phyloP scores from a whole-genome alignment of 1,140 invertebrate genomes.

The Streblospio benedicti region DNA sequence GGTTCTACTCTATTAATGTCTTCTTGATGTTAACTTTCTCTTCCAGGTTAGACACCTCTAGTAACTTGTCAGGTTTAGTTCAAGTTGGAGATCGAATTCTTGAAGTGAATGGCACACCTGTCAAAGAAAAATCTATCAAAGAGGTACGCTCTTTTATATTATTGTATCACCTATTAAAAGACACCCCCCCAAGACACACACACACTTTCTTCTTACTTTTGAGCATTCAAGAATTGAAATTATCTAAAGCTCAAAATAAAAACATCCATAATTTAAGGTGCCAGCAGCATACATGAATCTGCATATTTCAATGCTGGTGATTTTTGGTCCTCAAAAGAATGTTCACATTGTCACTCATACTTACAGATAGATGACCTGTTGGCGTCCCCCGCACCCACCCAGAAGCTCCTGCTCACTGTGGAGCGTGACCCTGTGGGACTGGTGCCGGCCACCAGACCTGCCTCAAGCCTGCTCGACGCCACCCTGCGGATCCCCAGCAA shows the following conservation, averaged over 20 bases:
- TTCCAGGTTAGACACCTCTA: background rate
- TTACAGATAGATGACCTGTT: slow-evolving; percentile 39
- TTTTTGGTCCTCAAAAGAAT: background rate
- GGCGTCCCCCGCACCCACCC: slow-evolving; percentile 26
- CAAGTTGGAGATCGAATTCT: slow-evolving; percentile 83
- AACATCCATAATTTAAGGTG: background rate
- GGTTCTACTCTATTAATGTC: background rate
- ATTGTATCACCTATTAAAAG: no score
- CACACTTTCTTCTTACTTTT: no score
- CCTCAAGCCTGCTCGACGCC: slow-evolving; percentile 14
- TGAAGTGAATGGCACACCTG: slow-evolving; percentile 82
- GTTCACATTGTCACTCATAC: background rate
- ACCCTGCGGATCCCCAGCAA: background rate
- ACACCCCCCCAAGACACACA: no score
- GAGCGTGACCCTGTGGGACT: slow-evolving; percentile 77
- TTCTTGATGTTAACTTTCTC: background rate
- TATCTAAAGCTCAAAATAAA: background rate
- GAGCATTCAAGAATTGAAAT: background rate
- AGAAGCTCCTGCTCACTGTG: slow-evolving; percentile 66
- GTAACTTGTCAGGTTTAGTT: slow-evolving; percentile 8
- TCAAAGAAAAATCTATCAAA: slow-evolving; percentile 57
- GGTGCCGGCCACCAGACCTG: slow-evolving; percentile 46
- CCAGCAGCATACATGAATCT: background rate
- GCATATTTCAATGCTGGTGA: background rate
- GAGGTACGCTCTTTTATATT: slow-evolving; percentile 31